Percentiles rank a stretch among this genome's conserved stretches.
These are phyloP conservation scores for Sebastes nivosus DNA, from an alignment of 2,797 vertebrate species.

Conservation along the genomic window DNA sequence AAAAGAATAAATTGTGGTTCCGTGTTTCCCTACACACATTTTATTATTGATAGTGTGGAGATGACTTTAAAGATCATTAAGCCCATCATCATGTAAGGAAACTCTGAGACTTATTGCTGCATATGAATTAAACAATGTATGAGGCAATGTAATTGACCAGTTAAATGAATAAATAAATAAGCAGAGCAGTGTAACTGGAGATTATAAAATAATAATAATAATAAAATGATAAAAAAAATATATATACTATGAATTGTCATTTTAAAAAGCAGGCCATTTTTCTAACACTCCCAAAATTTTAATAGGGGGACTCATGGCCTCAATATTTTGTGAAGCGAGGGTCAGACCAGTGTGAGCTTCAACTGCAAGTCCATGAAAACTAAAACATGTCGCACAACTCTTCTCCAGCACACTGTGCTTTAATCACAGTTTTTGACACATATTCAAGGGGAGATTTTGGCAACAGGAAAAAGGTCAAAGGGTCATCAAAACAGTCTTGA, in stretches of 20 bases:
- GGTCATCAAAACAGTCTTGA: neutral
- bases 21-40: neutral
- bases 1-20: neutral
- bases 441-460: neutral
- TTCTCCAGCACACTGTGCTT: neutral
- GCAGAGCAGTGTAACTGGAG: neutral
- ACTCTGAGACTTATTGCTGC: neutral
- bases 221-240: no score
- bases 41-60: neutral
- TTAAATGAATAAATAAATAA: neutral
- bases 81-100: neutral
- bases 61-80: neutral
- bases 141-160: neutral
- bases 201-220: neutral
- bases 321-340: neutral
- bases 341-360: neutral
- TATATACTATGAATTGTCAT: neutral
- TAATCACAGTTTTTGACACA: neutral
- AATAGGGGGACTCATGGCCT: neutral
- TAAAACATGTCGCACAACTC: neutral
- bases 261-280: neutral
- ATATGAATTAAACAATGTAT: neutral
- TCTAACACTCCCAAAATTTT: neutral
- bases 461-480: neutral
- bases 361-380: neutral